These are phyloP conservation scores for Ophthalmotilapia sp. DNA, from an alignment of 2,113 vertebrate species.

Conservation along the genomic window DNA sequence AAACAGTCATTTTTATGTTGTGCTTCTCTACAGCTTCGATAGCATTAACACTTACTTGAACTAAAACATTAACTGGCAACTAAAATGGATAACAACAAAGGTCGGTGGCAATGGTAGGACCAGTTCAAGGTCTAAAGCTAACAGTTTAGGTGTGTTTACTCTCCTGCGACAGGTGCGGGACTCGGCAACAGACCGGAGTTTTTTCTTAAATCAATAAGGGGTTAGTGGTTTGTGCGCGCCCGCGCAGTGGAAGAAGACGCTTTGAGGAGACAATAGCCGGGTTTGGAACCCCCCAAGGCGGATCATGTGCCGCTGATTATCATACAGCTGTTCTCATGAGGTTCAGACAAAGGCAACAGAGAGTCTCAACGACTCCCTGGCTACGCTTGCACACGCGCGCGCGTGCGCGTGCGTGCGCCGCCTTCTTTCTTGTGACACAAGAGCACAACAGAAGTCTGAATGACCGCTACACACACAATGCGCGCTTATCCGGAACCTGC, in stretches of 20 bases:
- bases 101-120: background rate
- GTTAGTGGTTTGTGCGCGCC: background rate
- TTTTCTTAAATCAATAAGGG: constrained; percentile 28
- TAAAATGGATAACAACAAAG: background rate
- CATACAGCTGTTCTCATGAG: constrained; percentile 76
- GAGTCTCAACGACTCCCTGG: constrained; percentile 7
- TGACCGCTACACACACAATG: constrained; percentile 14
- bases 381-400: background rate
- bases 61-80: background rate
- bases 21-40: background rate
- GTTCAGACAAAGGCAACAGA: constrained; percentile 62
- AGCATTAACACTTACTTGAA: background rate
- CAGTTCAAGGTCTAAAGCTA: background rate
- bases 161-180: constrained; percentile 51
- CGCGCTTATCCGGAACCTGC: constrained; percentile 7
- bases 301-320: constrained; percentile 70
- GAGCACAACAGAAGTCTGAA: constrained; percentile 2
- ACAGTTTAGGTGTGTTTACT: constrained; percentile 36
- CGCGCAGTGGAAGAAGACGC: constrained; percentile 7
- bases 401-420: rapidly evolving
- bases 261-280: constrained; percentile 44
- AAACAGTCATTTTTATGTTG: background rate
- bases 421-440: background rate
- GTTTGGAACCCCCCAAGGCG: constrained; percentile 32
- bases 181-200: background rate